These are phyloP conservation scores for Silurus glanis DNA, from an alignment of 2,113 vertebrate species.

Conservation along the genomic window DNA sequence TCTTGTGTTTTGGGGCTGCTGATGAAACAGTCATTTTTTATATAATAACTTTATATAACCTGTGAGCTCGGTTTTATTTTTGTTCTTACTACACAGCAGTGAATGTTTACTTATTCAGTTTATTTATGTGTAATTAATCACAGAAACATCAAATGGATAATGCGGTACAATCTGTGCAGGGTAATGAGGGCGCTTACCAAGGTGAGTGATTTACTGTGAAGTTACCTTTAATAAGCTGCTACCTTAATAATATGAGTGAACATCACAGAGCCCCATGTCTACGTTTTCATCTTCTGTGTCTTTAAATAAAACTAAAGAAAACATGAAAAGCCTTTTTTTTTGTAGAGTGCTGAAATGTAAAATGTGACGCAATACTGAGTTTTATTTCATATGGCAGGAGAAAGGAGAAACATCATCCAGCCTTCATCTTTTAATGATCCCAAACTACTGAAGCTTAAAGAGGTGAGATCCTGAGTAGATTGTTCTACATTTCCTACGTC, in stretches of 20 bases:
- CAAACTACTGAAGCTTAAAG: constrained; percentile 77
- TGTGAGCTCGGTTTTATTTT: neutral
- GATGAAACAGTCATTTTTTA: neutral
- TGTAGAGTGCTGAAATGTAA: constrained; percentile 1
- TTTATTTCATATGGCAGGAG: constrained; percentile 66
- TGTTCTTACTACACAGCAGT: neutral
- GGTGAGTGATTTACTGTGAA: constrained; percentile 19
- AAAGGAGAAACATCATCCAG: constrained; percentile 78
- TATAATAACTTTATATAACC: neutral
- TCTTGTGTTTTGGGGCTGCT: neutral
- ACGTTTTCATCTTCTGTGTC: neutral
- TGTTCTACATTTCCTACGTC: neutral
- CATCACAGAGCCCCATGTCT: too few relatives aligned
- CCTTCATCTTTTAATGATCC: constrained; percentile 72
- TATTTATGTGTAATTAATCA: neutral
- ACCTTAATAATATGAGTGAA: neutral
- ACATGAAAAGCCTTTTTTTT: constrained; percentile 6
- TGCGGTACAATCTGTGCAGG: neutral
- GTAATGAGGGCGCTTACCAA: constrained; percentile 2
- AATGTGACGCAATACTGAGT: neutral
- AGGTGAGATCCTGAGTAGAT: constrained; percentile 65
- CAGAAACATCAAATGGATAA: constrained; percentile 5
- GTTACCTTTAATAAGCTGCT: neutral
- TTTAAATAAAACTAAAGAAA: neutral
- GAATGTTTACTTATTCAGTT: neutral